Conservation (phyloP, 2,797 vertebrate genomes). For the Enteromius mattozi region DNA sequence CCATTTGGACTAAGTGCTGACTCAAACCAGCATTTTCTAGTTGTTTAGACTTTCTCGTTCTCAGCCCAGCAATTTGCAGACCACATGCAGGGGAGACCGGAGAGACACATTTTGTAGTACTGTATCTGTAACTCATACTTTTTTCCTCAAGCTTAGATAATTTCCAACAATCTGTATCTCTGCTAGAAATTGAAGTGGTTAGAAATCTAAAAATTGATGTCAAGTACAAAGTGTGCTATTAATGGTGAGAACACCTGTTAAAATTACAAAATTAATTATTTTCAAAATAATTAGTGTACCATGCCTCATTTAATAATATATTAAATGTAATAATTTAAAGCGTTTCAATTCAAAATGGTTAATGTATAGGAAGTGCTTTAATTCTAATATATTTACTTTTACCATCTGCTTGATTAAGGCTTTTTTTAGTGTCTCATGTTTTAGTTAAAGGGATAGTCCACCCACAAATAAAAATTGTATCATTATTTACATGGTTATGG, state of each 20-base stretch:
- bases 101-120: neutral
- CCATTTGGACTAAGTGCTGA: constrained; percentile 7
- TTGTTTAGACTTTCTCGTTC: neutral
- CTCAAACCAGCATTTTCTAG: constrained; percentile 13
- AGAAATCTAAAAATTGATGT: neutral
- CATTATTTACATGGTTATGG: constrained; percentile 6
- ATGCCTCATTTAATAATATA: neutral
- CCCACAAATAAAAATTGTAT: neutral
- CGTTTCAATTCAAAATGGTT: neutral
- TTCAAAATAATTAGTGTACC: neutral
- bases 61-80: constrained; percentile 19
- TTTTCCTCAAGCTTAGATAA: neutral
- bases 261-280: neutral
- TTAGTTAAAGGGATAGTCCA: neutral
- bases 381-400: neutral
- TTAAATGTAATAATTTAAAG: too few species aligned
- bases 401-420: neutral
- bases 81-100: neutral
- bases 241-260: neutral
- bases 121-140: neutral
- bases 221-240: neutral
- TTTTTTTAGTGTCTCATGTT: constrained; percentile 3
- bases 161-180: neutral
- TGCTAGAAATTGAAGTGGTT: neutral
- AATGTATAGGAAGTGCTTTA: neutral